Percentiles rank a stretch among this genome's conserved stretches.
phyloP scores from a whole-genome alignment of 2,888 invertebrate species.

The Eurytoma adleriae region DNA sequence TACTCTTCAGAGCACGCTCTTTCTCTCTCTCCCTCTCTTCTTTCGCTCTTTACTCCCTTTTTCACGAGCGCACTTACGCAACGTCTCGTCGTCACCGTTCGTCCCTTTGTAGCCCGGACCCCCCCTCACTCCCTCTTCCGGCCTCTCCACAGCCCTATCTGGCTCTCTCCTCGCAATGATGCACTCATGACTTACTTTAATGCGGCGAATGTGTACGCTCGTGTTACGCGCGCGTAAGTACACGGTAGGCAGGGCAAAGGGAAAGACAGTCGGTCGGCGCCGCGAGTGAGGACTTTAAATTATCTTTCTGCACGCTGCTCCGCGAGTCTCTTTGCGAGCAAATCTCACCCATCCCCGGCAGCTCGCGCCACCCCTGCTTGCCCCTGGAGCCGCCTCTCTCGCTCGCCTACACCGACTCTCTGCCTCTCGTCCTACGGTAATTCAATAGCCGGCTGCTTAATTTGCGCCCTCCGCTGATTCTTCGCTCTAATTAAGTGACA shows the following conservation, averaged over 20 bases:
- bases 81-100: slow-evolving; percentile 37
- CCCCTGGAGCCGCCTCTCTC: no score
- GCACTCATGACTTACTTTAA: slow-evolving; percentile 44
- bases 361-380: background rate
- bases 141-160: slow-evolving; percentile 17
- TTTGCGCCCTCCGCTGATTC: slow-evolving; percentile 38
- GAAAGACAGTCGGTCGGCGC: background rate
- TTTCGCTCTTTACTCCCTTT: slow-evolving; percentile 22
- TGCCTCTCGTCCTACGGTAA: background rate
- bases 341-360: background rate
- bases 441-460: slow-evolving; percentile 49
- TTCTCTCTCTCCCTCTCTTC: slow-evolving; percentile 7
- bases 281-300: slow-evolving; percentile 33
- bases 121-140: background rate
- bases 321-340: background rate
- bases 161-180: slow-evolving; percentile 26
- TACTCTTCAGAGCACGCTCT: background rate
- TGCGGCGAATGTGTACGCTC: slow-evolving; percentile 39
- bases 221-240: slow-evolving; percentile 19
- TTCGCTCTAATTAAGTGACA: slow-evolving; percentile 42
- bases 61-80: slow-evolving; percentile 43
- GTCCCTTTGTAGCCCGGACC: slow-evolving; percentile 25
- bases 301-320: slow-evolving; percentile 10
- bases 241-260: slow-evolving; percentile 5
- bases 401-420: background rate